Evolutionary conservation across 2,888 invertebrate genomes (phyloP).

Genomic region (Tetragonisca angustula): DNA sequence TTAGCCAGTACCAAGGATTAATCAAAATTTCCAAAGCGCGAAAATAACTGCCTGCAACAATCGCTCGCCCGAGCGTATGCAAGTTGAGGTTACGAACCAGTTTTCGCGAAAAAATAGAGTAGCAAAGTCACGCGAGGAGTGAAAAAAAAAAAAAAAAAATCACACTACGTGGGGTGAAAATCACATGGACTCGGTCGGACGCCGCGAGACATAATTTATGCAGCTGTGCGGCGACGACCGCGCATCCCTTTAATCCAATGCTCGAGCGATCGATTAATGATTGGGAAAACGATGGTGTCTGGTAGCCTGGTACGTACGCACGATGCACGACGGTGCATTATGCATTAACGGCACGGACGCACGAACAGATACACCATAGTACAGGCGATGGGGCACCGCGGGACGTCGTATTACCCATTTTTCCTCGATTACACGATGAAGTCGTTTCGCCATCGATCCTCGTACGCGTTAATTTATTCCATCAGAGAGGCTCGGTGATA

Average conservation of each 20-base stretch:
- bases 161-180: conserved; percentile 28
- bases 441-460: conserved; percentile 44
- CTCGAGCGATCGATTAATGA: conserved; percentile 52
- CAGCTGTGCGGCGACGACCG: conserved; percentile 27
- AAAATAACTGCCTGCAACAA: neutral
- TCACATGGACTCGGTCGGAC: conserved; percentile 17
- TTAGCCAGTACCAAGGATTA: too few species aligned
- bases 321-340: conserved; percentile 44
- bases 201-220: conserved; percentile 42
- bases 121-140: neutral
- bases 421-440: conserved; percentile 58
- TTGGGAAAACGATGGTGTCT: conserved; percentile 54
- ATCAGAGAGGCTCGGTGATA: conserved; percentile 39
- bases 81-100: conserved; percentile 27
- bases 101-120: conserved; percentile 21
- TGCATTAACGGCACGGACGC: conserved; percentile 52
- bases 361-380: conserved; percentile 31
- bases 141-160: neutral
- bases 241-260: conserved; percentile 52
- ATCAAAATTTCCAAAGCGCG: neutral
- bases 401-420: conserved; percentile 62
- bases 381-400: conserved; percentile 32
- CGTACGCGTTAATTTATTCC: conserved; percentile 59
- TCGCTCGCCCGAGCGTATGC: neutral
- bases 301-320: conserved; percentile 26